phyloP scores from a whole-genome alignment of 2,888 invertebrate genomes.

The Venusia cambrica region DNA sequence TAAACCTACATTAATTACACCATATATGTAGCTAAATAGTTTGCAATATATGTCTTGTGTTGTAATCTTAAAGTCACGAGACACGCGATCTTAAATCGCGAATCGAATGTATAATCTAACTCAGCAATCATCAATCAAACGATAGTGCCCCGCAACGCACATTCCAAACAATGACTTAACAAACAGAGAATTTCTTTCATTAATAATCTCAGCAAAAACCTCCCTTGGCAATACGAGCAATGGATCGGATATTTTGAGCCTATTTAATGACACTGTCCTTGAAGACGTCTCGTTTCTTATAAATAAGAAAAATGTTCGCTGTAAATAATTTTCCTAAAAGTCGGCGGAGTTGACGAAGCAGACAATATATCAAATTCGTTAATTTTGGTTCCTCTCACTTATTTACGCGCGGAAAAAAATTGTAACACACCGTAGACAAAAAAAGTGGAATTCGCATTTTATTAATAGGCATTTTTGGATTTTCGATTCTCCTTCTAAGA shows the following conservation, averaged over 20 bases:
- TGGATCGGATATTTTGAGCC: conserved; percentile 15
- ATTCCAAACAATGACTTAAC: conserved; percentile 47
- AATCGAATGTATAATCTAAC: conserved; percentile 1
- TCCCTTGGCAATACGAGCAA: conserved; percentile 22
- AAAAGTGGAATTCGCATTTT: no score
- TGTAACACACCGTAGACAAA: no score
- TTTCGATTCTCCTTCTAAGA: no score
- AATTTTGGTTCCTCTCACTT: no score
- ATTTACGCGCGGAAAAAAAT: no score
- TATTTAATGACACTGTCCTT: conserved; percentile 9
- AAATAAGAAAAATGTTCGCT: conserved; percentile 8
- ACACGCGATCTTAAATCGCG: conserved; percentile 8
- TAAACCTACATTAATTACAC: no score
- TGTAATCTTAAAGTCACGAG: neutral
- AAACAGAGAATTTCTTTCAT: conserved; percentile 43
- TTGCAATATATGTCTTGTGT: no score
- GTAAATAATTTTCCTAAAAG: neutral
- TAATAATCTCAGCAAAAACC: conserved; percentile 35
- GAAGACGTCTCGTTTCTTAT: conserved; percentile 9
- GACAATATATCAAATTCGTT: no score
- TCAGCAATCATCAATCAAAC: conserved; percentile 50
- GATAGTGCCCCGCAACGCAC: conserved; percentile 36
- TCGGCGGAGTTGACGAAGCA: no score
- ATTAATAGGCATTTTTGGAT: no score
- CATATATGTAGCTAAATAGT: no score